phyloP scores from a whole-genome alignment of 1,140 invertebrate species.

The Nasonia giraulti region DNA sequence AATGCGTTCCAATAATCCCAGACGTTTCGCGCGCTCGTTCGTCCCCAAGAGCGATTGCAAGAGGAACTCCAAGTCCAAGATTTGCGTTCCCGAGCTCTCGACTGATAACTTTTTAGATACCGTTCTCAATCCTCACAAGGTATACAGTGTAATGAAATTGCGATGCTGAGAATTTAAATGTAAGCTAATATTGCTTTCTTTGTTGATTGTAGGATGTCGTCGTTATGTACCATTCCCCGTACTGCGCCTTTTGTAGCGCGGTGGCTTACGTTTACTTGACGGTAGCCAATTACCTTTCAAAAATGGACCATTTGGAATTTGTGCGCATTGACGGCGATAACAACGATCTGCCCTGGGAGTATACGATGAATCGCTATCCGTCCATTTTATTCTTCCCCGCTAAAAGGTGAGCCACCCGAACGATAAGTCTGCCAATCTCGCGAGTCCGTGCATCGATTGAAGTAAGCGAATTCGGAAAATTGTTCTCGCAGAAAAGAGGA shows the following conservation, averaged over 20 bases:
- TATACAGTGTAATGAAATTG: conserved; percentile 43
- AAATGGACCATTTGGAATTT: conserved; percentile 77
- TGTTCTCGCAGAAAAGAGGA: conserved; percentile 81
- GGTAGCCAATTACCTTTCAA: conserved; percentile 78
- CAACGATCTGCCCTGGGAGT: conserved; percentile 89
- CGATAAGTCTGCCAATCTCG: too few relatives aligned
- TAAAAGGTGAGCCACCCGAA: conserved; percentile 71
- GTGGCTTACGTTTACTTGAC: conserved; percentile 79
- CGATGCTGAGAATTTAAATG: conserved; percentile 51
- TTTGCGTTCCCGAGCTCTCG: conserved; percentile 78
- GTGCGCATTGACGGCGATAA: conserved; percentile 85
- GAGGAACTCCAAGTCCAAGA: conserved; percentile 52
- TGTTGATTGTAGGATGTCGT: conserved; percentile 78
- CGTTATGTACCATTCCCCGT: conserved; percentile 81
- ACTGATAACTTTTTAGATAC: conserved; percentile 73
- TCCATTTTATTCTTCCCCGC: conserved; percentile 84
- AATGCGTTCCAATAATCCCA: conserved; percentile 67
- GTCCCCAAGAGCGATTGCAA: conserved; percentile 58
- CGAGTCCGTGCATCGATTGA: too few relatives aligned
- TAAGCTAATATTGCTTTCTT: conserved; percentile 62
- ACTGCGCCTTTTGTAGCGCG: conserved; percentile 84
- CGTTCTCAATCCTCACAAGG: conserved; percentile 69
- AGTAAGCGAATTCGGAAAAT: not conserved
- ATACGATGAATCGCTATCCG: conserved; percentile 83
- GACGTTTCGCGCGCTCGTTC: conserved; percentile 58